These are phyloP conservation scores for Drosophila longiperda DNA, from an alignment of 2,888 invertebrate species.

Conservation along the genomic window DNA sequence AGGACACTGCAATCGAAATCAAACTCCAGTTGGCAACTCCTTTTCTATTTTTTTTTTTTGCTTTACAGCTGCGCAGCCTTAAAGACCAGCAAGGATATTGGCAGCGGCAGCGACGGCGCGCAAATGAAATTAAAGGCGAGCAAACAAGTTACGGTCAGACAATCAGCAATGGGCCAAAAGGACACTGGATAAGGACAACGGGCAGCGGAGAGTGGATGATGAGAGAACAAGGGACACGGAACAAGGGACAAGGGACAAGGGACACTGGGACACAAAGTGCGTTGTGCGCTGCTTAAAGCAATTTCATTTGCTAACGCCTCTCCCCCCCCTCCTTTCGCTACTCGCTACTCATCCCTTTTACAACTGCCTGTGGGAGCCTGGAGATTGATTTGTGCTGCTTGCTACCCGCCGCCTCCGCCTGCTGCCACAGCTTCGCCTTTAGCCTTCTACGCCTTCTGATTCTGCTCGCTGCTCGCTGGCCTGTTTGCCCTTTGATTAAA, in stretches of 20 bases:
- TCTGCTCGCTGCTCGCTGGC: constrained; percentile 39
- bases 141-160: constrained; percentile 82
- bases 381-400: constrained; percentile 83
- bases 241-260: constrained; percentile 19
- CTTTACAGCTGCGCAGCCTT: constrained; percentile 40
- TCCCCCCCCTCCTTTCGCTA: neutral
- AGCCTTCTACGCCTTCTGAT: constrained; percentile 4
- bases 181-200: constrained; percentile 70
- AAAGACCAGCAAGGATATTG: constrained; percentile 56
- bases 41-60: neutral
- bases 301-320: constrained; percentile 72
- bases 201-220: constrained; percentile 21
- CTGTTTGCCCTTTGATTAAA: constrained; percentile 83
- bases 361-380: constrained; percentile 61
- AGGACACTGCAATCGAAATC: constrained; percentile 46
- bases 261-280: constrained; percentile 63
- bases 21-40: constrained; percentile 33
- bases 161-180: constrained; percentile 75
- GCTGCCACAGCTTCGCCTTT: constrained; percentile 1
- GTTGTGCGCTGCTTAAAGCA: constrained; percentile 72
- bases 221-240: constrained; percentile 41
- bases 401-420: constrained; percentile 37
- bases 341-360: constrained; percentile 27
- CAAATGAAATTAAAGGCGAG: constrained; percentile 83
- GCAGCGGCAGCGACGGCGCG: constrained; percentile 48